A percentile compares a stretch with the other conserved stretches of the same genome.
These are phyloP conservation scores for Rattus rattus DNA, from an alignment of 2,113 vertebrate genomes.

Conservation along the genomic window DNA sequence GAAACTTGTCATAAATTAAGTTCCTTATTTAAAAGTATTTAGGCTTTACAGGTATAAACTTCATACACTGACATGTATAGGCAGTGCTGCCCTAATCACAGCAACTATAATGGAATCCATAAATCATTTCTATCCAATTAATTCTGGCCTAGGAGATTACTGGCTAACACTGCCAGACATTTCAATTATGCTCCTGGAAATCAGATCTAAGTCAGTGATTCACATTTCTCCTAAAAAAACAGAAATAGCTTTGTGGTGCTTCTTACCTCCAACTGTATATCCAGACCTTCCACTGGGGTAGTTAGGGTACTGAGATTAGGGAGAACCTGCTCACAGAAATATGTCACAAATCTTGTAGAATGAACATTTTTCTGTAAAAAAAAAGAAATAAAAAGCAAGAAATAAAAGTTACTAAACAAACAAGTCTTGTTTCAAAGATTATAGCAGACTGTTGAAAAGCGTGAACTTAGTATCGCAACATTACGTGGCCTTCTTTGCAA, in stretches of 20 bases:
- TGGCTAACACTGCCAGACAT: not conserved
- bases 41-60: conserved; percentile 18
- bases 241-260: not conserved
- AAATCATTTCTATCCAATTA: not conserved
- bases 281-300: conserved; percentile 95
- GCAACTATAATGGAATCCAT: not conserved
- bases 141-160: not conserved
- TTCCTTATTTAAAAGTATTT: conserved; percentile 33
- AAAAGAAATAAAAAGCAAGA: conserved; percentile 63
- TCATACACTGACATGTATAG: not conserved
- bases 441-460: not conserved
- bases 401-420: not conserved
- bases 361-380: conserved; percentile 97
- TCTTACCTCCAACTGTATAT: conserved; percentile 97
- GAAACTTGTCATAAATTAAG: conserved; percentile 25
- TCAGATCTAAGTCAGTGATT: conserved; percentile 1
- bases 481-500: not conserved
- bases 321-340: conserved; percentile 97
- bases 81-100: not conserved
- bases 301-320: conserved; percentile 95
- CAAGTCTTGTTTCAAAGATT: not conserved
- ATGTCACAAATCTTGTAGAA: conserved; percentile 97
- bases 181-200: conserved; percentile 24
- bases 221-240: conserved; percentile 35
- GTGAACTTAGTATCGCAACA: not conserved